These are phyloP conservation scores for Dicyrtomina minuta DNA, from an alignment of 2,888 invertebrate species.

Conservation along the genomic window DNA sequence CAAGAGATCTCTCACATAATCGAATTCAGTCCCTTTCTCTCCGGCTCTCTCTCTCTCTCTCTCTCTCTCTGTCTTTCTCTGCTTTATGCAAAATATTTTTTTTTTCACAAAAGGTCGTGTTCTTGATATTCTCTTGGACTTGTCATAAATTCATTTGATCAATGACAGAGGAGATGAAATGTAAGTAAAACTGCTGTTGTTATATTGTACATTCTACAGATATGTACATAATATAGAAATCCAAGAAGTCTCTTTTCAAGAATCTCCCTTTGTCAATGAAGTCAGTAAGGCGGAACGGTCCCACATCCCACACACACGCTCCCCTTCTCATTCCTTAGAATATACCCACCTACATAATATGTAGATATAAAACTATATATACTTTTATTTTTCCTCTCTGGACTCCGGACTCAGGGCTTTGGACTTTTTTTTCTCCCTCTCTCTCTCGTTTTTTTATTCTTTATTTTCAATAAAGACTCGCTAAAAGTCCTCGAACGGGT, in stretches of 20 bases:
- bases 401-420: no score
- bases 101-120: neutral
- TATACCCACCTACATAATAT: no score
- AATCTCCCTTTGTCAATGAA: constrained; percentile 26
- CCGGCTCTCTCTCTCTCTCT: constrained; percentile 6
- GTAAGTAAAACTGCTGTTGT: no score
- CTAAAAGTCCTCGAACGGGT: constrained; percentile 17
- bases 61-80: constrained; percentile 4
- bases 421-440: neutral
- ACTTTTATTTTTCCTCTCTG: no score
- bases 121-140: neutral
- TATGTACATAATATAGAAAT: no score
- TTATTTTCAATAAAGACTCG: constrained; percentile 32
- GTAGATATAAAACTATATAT: no score
- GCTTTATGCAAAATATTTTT: no score
- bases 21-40: no score
- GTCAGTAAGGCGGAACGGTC: constrained; percentile 27
- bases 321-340: neutral
- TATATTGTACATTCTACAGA: no score
- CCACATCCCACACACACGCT: neutral
- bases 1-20: no score
- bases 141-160: constrained; percentile 18
- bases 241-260: no score
- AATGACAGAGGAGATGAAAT: constrained; percentile 7
- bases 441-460: constrained; percentile 21